Conservation (phyloP, 2,797 vertebrate species). For the Gymnocypris eckloni region DNA sequence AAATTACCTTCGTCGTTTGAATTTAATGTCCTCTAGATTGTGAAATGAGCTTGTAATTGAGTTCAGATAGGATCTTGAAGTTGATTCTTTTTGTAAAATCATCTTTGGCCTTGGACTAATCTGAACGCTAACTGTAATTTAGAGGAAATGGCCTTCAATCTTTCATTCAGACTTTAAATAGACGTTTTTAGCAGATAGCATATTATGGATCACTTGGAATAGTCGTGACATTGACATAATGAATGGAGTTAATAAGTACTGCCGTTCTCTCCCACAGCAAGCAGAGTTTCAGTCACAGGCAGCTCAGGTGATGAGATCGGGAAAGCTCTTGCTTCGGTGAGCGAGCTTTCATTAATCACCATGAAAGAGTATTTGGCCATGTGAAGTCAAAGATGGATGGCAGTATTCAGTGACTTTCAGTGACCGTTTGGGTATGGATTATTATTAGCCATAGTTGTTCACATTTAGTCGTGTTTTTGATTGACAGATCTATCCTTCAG, state of each 20-base stretch:
- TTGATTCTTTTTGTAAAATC: slow-evolving; percentile 17
- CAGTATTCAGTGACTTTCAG: slow-evolving; percentile 8
- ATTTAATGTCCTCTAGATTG: slow-evolving; percentile 6
- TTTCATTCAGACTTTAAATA: slow-evolving; percentile 11
- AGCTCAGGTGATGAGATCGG: slow-evolving; percentile 98
- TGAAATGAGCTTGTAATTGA: slow-evolving; percentile 17
- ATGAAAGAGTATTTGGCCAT: slow-evolving; percentile 4
- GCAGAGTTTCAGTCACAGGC: slow-evolving; percentile 88
- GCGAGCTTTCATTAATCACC: slow-evolving; percentile 63
- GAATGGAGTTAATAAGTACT: slow-evolving; percentile 24
- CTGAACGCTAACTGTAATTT: slow-evolving; percentile 4
- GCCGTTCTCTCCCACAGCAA: slow-evolving; percentile 74
- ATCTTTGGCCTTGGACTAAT: neutral
- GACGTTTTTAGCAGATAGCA: slow-evolving; percentile 24
- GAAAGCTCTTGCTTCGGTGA: slow-evolving; percentile 97
- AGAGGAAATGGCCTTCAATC: slow-evolving; percentile 12
- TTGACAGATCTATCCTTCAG: slow-evolving; percentile 94
- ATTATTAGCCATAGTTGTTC: neutral
- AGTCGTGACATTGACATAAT: slow-evolving; percentile 22
- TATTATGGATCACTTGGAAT: slow-evolving; percentile 7
- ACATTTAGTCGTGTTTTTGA: slow-evolving; percentile 20
- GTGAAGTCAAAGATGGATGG: neutral
- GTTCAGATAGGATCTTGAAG: slow-evolving; percentile 19
- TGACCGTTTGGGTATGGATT: neutral
- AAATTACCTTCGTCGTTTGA: slow-evolving; percentile 46